Base-by-base conservation (phyloP, 2,797 vertebrate genomes). In the Hafferia zeledoni region DNA sequence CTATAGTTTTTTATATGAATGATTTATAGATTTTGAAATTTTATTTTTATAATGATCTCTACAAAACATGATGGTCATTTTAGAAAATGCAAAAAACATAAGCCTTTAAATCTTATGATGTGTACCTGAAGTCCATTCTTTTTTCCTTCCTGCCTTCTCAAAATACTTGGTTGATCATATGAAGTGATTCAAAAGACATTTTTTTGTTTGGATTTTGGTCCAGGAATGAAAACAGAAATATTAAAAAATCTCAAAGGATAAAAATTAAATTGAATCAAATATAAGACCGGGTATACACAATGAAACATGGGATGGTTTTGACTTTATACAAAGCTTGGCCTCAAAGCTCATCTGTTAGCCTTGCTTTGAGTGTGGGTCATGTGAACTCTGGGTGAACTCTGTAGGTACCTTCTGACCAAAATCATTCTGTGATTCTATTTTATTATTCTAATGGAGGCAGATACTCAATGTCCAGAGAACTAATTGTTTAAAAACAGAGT, bases 171-270 rank as follows among this genome's bases (percentile, higher is more conserved):
- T 23, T 87, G 44, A 24, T 61, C 33, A 52, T 46, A 77, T 0
- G 1, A 86, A 80, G 56, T 49, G 0, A 72, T 59, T 86, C 18
- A 52, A 57, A 68, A 63, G 9, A 43, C 4, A 20, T 17, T 85
- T 96, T 96, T 83, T 95, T 90, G 11, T 65, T 81, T 81, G 27
- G 17, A 81, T 35, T 63, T 93, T 64, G 16, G 10, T 61, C 55
- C 4, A 0, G 19, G 18, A 84, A 53, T 69, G 9, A 83, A 91
- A 76, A n/a, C 4, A 30, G 2, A 14, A 28, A 15, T 50, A 28
- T 82, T 91, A 28, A 84, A 65, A 71, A 76, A 23, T 67, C 30
- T 84, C 22, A 35, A 23, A 70, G 8, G n/a, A 57, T 11, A 69
- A 83, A 85, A 70, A 93, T 41, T 9, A 57, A 79, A 92, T 50